Conservation (phyloP, 2,797 vertebrate species). For the Catharus ustulatus region DNA sequence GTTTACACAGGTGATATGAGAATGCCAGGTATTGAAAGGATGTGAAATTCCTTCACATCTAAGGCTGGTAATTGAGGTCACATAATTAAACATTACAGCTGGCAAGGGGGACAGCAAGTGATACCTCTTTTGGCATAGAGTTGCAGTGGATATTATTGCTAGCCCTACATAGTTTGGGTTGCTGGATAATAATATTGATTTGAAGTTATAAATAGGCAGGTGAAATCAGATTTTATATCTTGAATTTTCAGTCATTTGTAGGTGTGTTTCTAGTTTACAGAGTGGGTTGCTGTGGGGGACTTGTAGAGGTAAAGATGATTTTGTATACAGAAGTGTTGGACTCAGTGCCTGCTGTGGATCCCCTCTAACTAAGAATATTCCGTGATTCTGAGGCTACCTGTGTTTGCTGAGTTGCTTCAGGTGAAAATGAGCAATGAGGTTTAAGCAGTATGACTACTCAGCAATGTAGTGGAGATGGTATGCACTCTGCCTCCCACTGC, state of each 20-base stretch:
- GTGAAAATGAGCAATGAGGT: neutral
- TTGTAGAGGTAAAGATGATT: neutral
- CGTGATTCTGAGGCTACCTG: neutral
- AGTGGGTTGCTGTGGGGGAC: neutral
- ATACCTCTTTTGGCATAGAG: neutral
- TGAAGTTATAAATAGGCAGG: neutral
- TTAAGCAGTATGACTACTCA: neutral
- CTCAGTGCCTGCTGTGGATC: accelerated
- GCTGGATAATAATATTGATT: neutral
- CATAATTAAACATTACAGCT: neutral
- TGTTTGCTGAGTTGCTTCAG: neutral
- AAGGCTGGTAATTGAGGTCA: neutral
- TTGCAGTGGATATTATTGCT: neutral
- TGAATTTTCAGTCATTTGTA: neutral
- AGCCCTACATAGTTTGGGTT: neutral
- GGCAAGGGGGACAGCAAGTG: neutral
- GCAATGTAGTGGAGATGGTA: neutral
- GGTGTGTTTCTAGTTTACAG: neutral
- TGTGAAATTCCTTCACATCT: neutral
- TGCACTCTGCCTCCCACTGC: neutral
- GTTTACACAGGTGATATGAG: neutral
- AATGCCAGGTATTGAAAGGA: neutral
- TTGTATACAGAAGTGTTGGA: neutral
- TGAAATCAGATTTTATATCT: neutral
- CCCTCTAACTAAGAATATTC: neutral